These are phyloP conservation scores for Corythaeola cristata DNA, from an alignment of 2,113 vertebrate species.

Conservation along the genomic window DNA sequence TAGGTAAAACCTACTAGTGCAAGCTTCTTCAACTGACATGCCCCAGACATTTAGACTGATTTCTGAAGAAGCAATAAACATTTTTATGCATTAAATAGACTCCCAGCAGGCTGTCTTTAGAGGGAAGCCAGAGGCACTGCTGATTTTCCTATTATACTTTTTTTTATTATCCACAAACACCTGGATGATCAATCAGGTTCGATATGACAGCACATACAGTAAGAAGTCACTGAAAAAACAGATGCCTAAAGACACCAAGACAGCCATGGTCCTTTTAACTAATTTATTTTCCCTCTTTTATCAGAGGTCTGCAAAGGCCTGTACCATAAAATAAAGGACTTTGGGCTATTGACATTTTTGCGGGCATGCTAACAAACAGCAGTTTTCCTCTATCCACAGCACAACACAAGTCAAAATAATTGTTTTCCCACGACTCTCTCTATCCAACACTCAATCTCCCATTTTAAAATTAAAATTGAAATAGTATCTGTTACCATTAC, in stretches of 20 bases:
- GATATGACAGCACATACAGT: background rate
- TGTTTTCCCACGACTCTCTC: fast-evolving
- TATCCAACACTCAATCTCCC: background rate
- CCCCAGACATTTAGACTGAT: background rate
- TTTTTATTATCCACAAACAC: background rate
- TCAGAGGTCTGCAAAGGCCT: background rate
- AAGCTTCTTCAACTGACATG: background rate
- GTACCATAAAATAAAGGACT: background rate
- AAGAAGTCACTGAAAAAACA: background rate
- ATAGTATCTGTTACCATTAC: background rate
- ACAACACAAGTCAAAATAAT: background rate
- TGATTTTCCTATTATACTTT: background rate
- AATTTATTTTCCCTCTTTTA: background rate
- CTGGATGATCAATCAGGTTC: background rate
- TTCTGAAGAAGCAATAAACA: background rate
- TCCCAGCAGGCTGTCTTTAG: background rate
- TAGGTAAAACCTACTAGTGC: background rate
- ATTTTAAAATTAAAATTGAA: background rate
- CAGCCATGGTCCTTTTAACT: background rate
- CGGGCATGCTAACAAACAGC: background rate
- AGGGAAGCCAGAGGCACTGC: background rate
- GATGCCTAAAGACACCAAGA: background rate
- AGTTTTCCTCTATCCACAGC: background rate
- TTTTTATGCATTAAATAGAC: background rate
- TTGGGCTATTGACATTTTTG: background rate